Conservation (phyloP, 2,888 invertebrate species). For the Galerucella nymphaeae region DNA sequence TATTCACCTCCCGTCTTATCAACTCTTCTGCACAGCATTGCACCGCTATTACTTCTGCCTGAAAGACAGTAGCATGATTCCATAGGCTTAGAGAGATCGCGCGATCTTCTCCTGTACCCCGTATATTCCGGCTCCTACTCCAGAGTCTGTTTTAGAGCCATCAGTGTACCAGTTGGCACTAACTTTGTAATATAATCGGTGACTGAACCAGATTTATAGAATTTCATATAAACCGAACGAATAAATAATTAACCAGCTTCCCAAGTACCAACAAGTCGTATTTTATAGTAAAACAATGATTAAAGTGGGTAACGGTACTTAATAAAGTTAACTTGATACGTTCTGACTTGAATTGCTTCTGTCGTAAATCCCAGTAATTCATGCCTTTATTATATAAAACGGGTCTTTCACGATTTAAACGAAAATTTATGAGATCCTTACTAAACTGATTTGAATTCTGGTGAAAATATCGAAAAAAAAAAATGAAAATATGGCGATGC, state of each 20-base stretch:
- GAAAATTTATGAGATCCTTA: slow-evolving; percentile 6
- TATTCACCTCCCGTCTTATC: no score
- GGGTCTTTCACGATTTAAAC: slow-evolving; percentile 5
- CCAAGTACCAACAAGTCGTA: slow-evolving; percentile 3
- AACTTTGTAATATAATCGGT: neutral
- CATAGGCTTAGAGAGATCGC: no score
- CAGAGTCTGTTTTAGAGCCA: no score
- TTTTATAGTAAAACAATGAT: slow-evolving; percentile 15
- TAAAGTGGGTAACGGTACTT: slow-evolving; percentile 9
- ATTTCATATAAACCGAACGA: no score
- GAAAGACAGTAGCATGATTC: no score
- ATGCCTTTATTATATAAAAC: slow-evolving; percentile 9
- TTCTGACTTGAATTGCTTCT: slow-evolving; percentile 1
- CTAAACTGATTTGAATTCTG: neutral
- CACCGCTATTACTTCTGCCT: no score
- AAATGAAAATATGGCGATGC: neutral
- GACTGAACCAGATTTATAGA: neutral
- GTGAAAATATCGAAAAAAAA: neutral
- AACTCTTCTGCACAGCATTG: no score
- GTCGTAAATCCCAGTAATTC: slow-evolving; percentile 5
- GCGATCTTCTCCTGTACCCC: no score
- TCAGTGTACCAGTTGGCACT: no score
- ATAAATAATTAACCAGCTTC: neutral
- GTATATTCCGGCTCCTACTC: no score
- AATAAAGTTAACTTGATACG: slow-evolving; percentile 9